Evolutionary conservation across 2,113 vertebrate genomes (phyloP).

Genomic region (Monopterus albus): DNA sequence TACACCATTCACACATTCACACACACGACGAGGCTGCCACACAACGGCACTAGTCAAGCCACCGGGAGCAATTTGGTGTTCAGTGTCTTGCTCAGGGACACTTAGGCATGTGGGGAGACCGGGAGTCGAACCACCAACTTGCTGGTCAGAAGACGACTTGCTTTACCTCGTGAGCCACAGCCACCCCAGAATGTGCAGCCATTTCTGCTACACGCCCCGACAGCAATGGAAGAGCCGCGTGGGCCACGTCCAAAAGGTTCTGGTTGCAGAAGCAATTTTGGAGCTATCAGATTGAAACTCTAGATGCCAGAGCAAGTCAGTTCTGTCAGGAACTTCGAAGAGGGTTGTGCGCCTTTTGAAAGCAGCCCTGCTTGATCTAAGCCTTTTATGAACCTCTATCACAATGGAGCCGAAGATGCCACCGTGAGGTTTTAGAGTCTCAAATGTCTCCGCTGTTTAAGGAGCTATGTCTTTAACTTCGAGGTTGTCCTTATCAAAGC

Average conservation of each 20-base stretch:
- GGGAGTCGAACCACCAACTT: no score
- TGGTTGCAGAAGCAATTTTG: constrained; percentile 74
- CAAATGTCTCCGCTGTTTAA: constrained; percentile 53
- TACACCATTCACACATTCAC: no score
- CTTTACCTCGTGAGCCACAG: no score
- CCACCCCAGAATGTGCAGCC: constrained; percentile 58
- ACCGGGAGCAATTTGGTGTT: no score
- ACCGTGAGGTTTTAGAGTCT: constrained; percentile 53
- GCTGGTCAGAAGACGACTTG: no score
- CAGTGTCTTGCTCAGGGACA: no score
- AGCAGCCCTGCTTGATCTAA: constrained; percentile 54
- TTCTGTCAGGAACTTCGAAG: constrained; percentile 74
- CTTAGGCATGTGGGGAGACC: no score
- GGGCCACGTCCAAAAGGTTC: constrained; percentile 63
- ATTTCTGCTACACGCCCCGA: constrained; percentile 59
- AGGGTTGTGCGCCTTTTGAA: constrained; percentile 58
- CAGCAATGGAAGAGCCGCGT: constrained; percentile 54
- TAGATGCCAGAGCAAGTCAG: constrained; percentile 66
- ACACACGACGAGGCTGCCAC: no score
- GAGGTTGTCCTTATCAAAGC: constrained; percentile 48
- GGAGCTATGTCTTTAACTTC: constrained; percentile 27
- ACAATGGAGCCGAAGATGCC: constrained; percentile 54
- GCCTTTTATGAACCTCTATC: constrained; percentile 46
- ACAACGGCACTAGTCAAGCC: no score
- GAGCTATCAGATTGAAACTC: constrained; percentile 81